Evolutionary conservation across 2,113 vertebrate genomes (phyloP).

Genomic region (Probosciger aterrimus): DNA sequence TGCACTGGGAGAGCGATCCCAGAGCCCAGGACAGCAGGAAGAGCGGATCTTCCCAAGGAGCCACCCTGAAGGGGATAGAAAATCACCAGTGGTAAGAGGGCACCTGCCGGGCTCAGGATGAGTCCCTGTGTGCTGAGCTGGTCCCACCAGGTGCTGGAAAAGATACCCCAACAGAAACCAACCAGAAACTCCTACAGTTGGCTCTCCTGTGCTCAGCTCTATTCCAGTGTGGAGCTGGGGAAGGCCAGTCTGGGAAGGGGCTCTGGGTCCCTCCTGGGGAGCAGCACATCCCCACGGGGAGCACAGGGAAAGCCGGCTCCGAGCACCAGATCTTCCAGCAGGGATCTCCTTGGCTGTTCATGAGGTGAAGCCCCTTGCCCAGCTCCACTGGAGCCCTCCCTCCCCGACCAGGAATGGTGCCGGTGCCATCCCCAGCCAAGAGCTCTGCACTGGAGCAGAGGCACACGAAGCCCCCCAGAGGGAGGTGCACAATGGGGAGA

Average conservation of each 20-base stretch:
- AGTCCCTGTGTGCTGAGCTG: fast-evolving
- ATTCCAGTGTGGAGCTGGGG: neutral
- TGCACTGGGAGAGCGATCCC: neutral
- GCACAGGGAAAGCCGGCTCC: neutral
- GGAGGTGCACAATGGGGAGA: neutral
- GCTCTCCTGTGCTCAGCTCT: neutral
- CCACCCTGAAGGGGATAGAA: fast-evolving
- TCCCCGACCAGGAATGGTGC: fast-evolving
- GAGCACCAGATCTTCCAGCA: fast-evolving
- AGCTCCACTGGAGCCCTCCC: neutral
- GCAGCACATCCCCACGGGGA: neutral
- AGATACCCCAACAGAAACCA: neutral
- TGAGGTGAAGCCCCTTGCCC: neutral
- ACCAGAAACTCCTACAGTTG: neutral
- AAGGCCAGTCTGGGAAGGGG: neutral
- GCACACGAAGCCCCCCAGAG: neutral
- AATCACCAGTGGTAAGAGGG: neutral
- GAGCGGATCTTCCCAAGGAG: neutral
- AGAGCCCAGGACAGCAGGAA: neutral
- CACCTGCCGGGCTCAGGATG: neutral
- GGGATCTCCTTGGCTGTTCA: neutral
- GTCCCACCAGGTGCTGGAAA: neutral
- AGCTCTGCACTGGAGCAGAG: neutral
- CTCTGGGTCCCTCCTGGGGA: neutral
- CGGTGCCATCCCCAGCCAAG: fast-evolving